These are phyloP conservation scores for Helarctos malayanus DNA, from an alignment of 2,797 vertebrate genomes.

Conservation along the genomic window DNA sequence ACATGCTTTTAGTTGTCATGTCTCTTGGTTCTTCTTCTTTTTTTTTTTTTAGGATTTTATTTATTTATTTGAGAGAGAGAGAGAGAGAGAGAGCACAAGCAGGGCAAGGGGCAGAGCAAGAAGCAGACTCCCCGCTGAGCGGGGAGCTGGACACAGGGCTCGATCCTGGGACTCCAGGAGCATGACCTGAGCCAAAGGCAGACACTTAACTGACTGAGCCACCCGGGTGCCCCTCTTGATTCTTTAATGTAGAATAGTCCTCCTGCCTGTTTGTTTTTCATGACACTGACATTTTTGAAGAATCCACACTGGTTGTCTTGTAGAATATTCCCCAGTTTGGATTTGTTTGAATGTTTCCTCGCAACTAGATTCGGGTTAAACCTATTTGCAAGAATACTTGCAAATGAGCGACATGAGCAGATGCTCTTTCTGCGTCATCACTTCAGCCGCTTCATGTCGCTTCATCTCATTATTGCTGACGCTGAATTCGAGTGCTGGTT, in stretches of 20 bases:
- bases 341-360: constrained; percentile 37
- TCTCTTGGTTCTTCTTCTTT: background rate
- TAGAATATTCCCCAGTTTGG: background rate
- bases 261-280: background rate
- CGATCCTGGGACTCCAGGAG: too few species aligned
- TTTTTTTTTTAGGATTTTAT: background rate
- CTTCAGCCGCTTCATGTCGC: background rate
- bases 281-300: constrained; percentile 11
- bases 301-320: background rate
- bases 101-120: too few species aligned
- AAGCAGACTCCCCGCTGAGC: too few species aligned
- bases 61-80: too few species aligned
- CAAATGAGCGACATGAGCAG: background rate
- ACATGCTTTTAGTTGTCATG: background rate
- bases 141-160: too few species aligned
- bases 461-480: background rate
- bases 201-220: too few species aligned
- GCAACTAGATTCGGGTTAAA: constrained; percentile 3
- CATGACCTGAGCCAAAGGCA: too few species aligned
- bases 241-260: background rate
- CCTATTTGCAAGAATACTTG: background rate
- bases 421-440: background rate
- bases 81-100: too few species aligned
- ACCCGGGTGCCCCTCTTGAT: too few species aligned
- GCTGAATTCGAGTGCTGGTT: background rate